Percentiles rank a stretch among this genome's conserved stretches.
phyloP scores from a whole-genome alignment of 2,888 invertebrate species.

The Acrocyrtus sp. region DNA sequence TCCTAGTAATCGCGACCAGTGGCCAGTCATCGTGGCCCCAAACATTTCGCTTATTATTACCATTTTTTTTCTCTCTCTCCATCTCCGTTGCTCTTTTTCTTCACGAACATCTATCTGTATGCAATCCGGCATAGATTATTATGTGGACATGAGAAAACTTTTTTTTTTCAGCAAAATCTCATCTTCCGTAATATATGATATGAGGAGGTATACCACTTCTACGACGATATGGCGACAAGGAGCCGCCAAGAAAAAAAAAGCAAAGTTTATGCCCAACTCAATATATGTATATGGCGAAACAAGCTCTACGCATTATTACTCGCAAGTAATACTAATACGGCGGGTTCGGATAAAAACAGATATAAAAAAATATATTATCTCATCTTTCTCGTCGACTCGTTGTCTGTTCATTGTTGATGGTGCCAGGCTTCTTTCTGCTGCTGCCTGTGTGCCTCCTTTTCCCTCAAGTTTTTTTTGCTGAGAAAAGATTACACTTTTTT shows the following conservation, averaged over 20 bases:
- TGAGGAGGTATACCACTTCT: conserved; percentile 28
- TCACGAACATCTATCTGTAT: too few relatives aligned
- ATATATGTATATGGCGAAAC: too few relatives aligned
- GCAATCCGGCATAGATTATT: conserved; percentile 48
- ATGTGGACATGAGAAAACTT: conserved; percentile 42
- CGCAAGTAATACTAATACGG: conserved; percentile 1
- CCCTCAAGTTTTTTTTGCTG: not conserved
- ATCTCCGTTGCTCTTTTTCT: too few relatives aligned
- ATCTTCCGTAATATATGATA: conserved; percentile 51
- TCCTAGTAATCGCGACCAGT: conserved; percentile 42
- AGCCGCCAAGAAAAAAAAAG: conserved; percentile 35
- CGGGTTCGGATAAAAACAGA: conserved; percentile 31
- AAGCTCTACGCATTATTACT: not conserved
- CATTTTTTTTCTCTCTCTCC: too few relatives aligned
- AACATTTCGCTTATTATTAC: conserved; percentile 46
- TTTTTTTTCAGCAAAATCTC: conserved; percentile 47
- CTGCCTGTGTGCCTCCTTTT: not conserved
- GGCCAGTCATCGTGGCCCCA: conserved; percentile 46
- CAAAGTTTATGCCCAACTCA: too few relatives aligned
- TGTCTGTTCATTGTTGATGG: conserved; percentile 51
- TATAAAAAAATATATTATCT: conserved; percentile 41
- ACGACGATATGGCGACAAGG: conserved; percentile 33
- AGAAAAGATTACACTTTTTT: not conserved
- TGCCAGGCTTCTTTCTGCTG: conserved; percentile 50
- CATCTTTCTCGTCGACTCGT: conserved; percentile 42